These are phyloP conservation scores for Apostichopus parvimensis DNA, from an alignment of 35 echinoderm and acorn worm genomes.

Conservation along the genomic window DNA sequence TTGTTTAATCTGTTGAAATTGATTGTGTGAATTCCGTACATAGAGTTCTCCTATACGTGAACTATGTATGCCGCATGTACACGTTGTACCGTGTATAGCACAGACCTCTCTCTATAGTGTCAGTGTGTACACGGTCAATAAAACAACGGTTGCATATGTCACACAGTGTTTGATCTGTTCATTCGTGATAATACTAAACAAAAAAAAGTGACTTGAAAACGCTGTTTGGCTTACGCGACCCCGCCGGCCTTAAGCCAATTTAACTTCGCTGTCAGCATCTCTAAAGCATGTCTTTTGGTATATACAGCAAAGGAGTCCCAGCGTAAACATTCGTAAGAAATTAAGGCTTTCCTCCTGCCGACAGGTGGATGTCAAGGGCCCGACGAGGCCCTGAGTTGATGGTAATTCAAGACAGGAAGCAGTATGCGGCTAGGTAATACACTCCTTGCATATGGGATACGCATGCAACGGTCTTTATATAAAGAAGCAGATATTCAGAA, in stretches of 20 bases:
- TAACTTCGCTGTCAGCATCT: constrained; percentile 20
- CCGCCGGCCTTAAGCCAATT: constrained; percentile 24
- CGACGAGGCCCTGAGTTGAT: not conserved
- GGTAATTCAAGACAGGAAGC: not conserved
- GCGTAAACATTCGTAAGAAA: not conserved
- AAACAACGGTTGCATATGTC: not conserved
- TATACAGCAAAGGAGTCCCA: no score
- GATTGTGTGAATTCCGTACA: no score
- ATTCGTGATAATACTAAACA: constrained; percentile 11
- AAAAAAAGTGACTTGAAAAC: not conserved
- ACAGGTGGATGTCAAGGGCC: constrained; percentile 11
- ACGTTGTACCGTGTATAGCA: no score
- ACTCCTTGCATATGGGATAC: no score
- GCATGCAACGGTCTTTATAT: no score
- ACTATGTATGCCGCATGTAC: no score
- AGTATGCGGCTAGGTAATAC: no score
- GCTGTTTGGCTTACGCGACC: constrained; percentile 19
- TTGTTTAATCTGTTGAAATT: no score
- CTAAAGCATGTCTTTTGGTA: not conserved
- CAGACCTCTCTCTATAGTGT: no score
- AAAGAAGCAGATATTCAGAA: no score
- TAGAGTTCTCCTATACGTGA: no score
- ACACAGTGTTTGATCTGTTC: not conserved
- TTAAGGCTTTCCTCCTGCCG: constrained; percentile 15
- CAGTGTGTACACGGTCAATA: not conserved